A percentile compares a stretch with the other conserved stretches of the same genome.
Evolutionary conservation across 2,113 vertebrate species (phyloP).

Genomic region (Gambusia affinis): DNA sequence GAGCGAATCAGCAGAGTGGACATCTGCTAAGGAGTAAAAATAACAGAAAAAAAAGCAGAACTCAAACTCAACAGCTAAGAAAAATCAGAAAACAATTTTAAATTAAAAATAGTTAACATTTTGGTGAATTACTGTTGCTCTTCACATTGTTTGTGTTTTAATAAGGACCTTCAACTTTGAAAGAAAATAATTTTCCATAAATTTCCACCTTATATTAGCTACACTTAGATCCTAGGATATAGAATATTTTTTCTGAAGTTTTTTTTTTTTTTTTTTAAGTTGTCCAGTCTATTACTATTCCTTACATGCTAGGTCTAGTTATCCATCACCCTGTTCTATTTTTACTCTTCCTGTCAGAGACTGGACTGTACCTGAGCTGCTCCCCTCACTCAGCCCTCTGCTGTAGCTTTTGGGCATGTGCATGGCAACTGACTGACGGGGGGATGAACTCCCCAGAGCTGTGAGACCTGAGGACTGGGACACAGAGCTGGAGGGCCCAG

Average conservation of each 20-base stretch:
- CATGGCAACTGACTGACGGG: constrained; percentile 89
- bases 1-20: constrained; percentile 79
- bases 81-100: neutral
- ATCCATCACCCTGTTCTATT: neutral
- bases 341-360: neutral
- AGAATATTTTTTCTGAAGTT: neutral
- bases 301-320: neutral
- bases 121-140: neutral
- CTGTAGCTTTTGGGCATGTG: constrained; percentile 87
- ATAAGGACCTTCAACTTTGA: neutral
- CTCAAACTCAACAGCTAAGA: neutral
- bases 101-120: no score
- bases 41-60: neutral
- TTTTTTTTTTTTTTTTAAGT: neutral
- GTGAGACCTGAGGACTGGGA: constrained; percentile 84
- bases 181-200: neutral
- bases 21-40: constrained; percentile 64
- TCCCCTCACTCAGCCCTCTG: constrained; percentile 77
- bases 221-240: neutral
- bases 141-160: neutral
- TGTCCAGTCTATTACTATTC: neutral
- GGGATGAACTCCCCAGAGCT: constrained; percentile 83
- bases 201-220: neutral
- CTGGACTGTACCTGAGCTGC: constrained; percentile 81
- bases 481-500: constrained; percentile 79